A percentile compares a stretch with the other conserved stretches of the same genome.
Evolutionary conservation across 2,888 invertebrate species (phyloP).

Genomic region (Apamea epomidion): DNA sequence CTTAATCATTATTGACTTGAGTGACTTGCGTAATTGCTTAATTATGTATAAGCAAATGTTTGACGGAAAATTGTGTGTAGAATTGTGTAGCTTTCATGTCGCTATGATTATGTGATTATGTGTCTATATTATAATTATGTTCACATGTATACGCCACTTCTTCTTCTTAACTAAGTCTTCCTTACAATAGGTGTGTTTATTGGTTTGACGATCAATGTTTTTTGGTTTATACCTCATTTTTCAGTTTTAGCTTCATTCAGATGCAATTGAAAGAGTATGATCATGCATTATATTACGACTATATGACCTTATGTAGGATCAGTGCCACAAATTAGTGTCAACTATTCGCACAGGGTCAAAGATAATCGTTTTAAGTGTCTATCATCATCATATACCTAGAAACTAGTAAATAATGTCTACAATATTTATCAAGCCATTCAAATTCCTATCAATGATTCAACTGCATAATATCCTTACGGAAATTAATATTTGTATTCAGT

Average conservation of each 20-base stretch:
- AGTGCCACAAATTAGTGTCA: conserved; percentile 13
- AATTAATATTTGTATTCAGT: conserved; percentile 20
- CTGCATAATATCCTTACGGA: neutral
- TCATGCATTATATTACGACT: neutral
- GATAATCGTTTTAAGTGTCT: neutral
- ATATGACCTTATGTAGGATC: neutral
- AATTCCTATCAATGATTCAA: conserved; percentile 39
- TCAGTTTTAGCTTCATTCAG: neutral
- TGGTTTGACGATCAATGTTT: neutral
- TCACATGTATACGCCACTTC: neutral
- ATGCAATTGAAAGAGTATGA: neutral
- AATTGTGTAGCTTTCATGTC: neutral
- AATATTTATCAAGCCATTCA: conserved; percentile 8
- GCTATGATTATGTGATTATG: neutral
- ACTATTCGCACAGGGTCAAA: neutral
- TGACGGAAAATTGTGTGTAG: conserved; percentile 4
- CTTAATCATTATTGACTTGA: conserved; percentile 25
- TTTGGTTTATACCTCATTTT: no score
- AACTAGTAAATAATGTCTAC: neutral
- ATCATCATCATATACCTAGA: neutral
- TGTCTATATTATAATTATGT: neutral
- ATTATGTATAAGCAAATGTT: conserved; percentile 39
- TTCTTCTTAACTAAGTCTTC: neutral
- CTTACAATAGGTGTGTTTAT: no score
- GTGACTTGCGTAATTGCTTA: conserved; percentile 26